Evolutionary conservation across 2,888 invertebrate species (phyloP), one percentile per base, ranked within the genome.

Genomic region (Rosalia funebris): DNA sequence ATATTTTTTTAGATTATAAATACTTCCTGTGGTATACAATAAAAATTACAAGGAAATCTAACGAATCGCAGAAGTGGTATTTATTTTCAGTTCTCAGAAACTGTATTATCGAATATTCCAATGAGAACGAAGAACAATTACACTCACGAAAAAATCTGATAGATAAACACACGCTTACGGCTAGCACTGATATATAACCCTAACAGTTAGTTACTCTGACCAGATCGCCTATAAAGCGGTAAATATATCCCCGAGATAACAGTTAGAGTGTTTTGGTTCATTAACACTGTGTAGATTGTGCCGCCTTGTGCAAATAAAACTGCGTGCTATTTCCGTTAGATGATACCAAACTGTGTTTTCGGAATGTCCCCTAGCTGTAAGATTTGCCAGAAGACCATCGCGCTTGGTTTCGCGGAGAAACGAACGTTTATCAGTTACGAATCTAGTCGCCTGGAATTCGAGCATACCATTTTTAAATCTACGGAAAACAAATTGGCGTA

Each of bases 151-250:
- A 25, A 25, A 7, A 25, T 25, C 4, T 25, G 7, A 25, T 25
- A 7, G 25, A 25, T 25, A 25, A 25, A 25, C 25, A 25, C 25
- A 25, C 25, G 25, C 7, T 25, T 7, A 25, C n/a, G n/a, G n/a
- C n/a, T n/a, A n/a, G n/a, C 25, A 25, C 7, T 25, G 25, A 25
- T 25, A 25, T 3, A 25, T 25, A 25, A 25, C 7, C 25, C 7
- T 25, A 25, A 25, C 25, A 7, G 25, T 25, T 7, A 25, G 25
- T 25, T 25, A 25, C 4, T 3, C 7, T 25, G 7, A 5, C 25
- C 25, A 25, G 25, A 25, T 7, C 25, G 25, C 25, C 25, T 41
- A 41, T 16, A 41, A 41, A 41, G 39, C 16, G 39, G 39, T 41
- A 41, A 5, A 10, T 10, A 41, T 25, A 25, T 25, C 25, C 3